phyloP scores from a whole-genome alignment of 2,113 vertebrate genomes.

The Myotis lucifugus region DNA sequence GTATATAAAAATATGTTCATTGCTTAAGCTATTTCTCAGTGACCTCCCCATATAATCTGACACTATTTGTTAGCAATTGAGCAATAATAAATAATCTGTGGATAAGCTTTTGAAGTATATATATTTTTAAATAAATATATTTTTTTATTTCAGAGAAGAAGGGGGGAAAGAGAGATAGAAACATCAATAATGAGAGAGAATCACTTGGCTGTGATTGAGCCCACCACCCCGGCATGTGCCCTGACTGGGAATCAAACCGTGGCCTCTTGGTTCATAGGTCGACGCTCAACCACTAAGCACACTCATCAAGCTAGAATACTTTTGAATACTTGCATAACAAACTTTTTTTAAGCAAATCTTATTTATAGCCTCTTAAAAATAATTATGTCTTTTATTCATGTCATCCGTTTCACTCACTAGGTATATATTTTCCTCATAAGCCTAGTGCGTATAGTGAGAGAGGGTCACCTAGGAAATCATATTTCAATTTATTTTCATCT shows the following conservation, averaged over 20 bases:
- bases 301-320: neutral
- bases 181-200: too few species aligned
- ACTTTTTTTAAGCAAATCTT: neutral
- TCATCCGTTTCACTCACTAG: neutral
- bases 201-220: too few species aligned
- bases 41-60: neutral
- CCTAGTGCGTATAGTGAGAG: fast-evolving
- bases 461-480: neutral
- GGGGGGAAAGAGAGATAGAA: too few species aligned
- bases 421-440: neutral
- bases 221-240: too few species aligned
- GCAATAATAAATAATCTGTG: neutral
- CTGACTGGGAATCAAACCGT: too few species aligned
- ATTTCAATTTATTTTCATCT: conserved; percentile 2
- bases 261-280: too few species aligned
- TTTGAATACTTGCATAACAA: neutral
- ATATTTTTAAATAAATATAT: too few species aligned
- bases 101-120: neutral
- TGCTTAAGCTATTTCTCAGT: neutral
- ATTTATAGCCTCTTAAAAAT: neutral
- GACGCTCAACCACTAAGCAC: too few species aligned
- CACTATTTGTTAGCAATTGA: neutral
- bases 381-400: conserved; percentile 16
- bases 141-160: too few species aligned
- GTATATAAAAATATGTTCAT: neutral